Percentiles rank a stretch among this genome's conserved stretches.
Conservation (phyloP, 1,140 invertebrate genomes). For the Orussus abietinus region DNA sequence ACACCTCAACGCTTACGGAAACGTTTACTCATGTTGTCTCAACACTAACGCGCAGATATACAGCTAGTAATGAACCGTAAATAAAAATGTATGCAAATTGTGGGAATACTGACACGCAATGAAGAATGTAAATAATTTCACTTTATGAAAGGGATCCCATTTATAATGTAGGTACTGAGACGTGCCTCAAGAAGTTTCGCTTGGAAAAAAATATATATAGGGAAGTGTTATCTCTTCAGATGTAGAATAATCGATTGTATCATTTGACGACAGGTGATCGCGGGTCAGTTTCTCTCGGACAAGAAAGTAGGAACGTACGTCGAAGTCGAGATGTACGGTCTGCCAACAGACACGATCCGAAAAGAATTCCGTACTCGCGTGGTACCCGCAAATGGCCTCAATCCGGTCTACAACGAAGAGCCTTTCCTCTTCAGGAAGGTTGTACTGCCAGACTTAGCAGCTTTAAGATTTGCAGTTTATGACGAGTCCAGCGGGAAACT, state of each 20-base stretch:
- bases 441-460: slow-evolving; percentile 95
- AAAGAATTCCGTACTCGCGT: slow-evolving; percentile 96
- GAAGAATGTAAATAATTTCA: too few species aligned
- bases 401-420: slow-evolving; percentile 98
- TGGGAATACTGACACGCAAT: slow-evolving; percentile 5
- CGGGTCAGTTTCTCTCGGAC: slow-evolving; percentile 98
- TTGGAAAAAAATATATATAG: too few species aligned
- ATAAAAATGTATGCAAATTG: slow-evolving; percentile 5
- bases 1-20: too few species aligned
- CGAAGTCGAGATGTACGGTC: slow-evolving; percentile 99
- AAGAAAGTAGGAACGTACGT: slow-evolving; percentile 99
- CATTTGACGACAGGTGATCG: slow-evolving; percentile 77
- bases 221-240: too few species aligned
- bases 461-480: slow-evolving; percentile 96
- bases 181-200: too few species aligned
- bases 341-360: slow-evolving; percentile 97
- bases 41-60: too few species aligned
- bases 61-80: too few species aligned
- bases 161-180: too few species aligned
- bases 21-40: too few species aligned
- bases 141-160: too few species aligned
- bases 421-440: slow-evolving; percentile 97
- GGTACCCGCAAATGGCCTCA: slow-evolving; percentile 94
- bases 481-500: slow-evolving; percentile 94
- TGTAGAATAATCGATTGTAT: too few species aligned